phyloP scores from a whole-genome alignment of 2,888 invertebrate species.

The Spilosoma lubricipeda region DNA sequence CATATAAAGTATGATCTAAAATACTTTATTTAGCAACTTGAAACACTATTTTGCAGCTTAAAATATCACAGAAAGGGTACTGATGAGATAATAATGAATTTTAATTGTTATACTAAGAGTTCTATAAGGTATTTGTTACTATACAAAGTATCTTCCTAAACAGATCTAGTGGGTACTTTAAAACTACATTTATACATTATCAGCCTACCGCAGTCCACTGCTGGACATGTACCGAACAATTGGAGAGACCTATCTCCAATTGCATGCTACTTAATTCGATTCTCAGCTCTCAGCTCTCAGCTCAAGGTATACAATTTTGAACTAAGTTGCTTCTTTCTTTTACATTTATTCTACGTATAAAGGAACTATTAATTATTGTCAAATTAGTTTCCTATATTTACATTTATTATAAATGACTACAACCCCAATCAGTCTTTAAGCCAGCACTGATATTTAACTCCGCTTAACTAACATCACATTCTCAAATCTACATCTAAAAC shows the following conservation, averaged over 20 bases:
- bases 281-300: no score
- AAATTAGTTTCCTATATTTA: constrained; percentile 61
- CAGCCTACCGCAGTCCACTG: no score
- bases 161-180: constrained; percentile 47
- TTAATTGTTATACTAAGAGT: constrained; percentile 9
- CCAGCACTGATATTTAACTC: constrained; percentile 64
- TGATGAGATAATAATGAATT: constrained; percentile 19
- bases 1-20: not conserved
- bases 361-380: constrained; percentile 69
- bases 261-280: no score
- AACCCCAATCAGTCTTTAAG: constrained; percentile 83
- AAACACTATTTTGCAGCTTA: not conserved
- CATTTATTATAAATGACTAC: constrained; percentile 65
- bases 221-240: no score
- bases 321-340: constrained; percentile 35
- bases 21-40: not conserved
- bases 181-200: constrained; percentile 32
- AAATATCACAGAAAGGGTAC: not conserved
- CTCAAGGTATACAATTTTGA: constrained; percentile 24
- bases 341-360: constrained; percentile 59
- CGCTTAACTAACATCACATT: constrained; percentile 45
- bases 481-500: constrained; percentile 38
- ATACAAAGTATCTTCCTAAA: constrained; percentile 38
- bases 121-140: constrained; percentile 32
- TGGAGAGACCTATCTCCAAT: no score